A percentile compares a stretch with the other conserved stretches of the same genome.
phyloP scores from a whole-genome alignment of 2,888 invertebrate genomes.

The Falcaria lacertinaria region DNA sequence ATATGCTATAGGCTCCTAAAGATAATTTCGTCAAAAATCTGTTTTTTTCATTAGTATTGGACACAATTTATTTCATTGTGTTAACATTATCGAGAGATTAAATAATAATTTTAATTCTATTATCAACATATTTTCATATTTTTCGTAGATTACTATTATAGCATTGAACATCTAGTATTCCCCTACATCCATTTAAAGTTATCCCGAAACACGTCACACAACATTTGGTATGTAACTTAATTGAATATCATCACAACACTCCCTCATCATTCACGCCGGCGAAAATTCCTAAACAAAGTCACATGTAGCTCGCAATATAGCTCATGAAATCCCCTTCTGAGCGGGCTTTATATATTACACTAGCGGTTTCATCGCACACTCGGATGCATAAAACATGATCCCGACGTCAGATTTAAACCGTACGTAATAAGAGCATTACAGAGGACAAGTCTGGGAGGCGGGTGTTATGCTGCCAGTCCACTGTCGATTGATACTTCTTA shows the following conservation, averaged over 20 bases:
- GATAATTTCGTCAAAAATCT: too few species aligned
- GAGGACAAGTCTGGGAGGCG: constrained; percentile 46
- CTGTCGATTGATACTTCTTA: constrained; percentile 33
- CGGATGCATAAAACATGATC: constrained; percentile 78
- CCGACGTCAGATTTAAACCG: constrained; percentile 76
- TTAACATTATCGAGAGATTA: too few species aligned
- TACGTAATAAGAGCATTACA: constrained; percentile 75
- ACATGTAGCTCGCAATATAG: constrained; percentile 40
- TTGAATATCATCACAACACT: constrained; percentile 20
- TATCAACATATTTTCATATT: too few species aligned
- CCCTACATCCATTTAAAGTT: too few species aligned
- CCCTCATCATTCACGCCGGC: constrained; percentile 20
- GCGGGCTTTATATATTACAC: constrained; percentile 66
- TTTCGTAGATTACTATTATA: too few species aligned
- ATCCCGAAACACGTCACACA: background rate
- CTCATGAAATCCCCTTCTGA: constrained; percentile 64
- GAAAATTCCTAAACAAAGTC: constrained; percentile 53
- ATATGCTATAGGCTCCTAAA: too few species aligned
- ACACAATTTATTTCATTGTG: too few species aligned
- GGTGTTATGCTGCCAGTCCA: constrained; percentile 35
- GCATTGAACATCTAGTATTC: too few species aligned
- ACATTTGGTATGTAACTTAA: constrained; percentile 4
- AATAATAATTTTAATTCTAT: too few species aligned
- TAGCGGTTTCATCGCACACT: constrained; percentile 71
- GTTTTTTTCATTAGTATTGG: too few species aligned